phyloP scores from a whole-genome alignment of 2,888 invertebrate genomes.

The Sussaba pulchella region DNA sequence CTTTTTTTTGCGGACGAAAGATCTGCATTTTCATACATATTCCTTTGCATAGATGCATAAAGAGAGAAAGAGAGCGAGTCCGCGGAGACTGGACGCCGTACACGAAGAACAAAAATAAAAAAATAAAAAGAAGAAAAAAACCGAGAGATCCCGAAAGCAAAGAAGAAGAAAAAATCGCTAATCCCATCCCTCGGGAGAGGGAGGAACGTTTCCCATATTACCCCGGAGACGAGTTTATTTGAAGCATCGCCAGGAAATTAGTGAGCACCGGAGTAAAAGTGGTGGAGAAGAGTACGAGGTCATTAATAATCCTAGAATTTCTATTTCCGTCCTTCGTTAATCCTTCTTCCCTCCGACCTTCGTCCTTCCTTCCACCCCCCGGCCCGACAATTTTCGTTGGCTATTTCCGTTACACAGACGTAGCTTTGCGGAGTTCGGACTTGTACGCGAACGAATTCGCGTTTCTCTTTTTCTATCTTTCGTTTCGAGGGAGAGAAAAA shows the following conservation, averaged over 20 bases:
- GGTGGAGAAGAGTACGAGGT: conserved; percentile 1
- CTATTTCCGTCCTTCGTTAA: not conserved
- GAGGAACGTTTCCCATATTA: conserved; percentile 21
- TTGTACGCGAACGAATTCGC: conserved; percentile 30
- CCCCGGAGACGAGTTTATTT: conserved; percentile 32
- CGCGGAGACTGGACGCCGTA: not conserved
- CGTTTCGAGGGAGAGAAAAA: not conserved
- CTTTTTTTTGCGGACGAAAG: not conserved
- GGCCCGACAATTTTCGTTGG: conserved; percentile 38
- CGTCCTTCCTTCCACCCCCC: not conserved
- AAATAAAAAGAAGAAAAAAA: not conserved
- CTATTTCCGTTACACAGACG: conserved; percentile 13
- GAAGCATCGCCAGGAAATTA: conserved; percentile 24
- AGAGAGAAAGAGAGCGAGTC: not conserved
- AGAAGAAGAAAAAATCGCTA: conserved; percentile 6
- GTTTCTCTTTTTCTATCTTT: conserved; percentile 25
- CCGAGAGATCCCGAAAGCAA: not conserved
- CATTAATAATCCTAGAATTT: conserved; percentile 49
- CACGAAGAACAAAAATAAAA: not conserved
- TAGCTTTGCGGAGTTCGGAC: not conserved
- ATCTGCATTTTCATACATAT: conserved; percentile 24
- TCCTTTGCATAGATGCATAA: conserved; percentile 13
- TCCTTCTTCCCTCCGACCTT: not conserved
- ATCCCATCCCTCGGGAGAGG: conserved; percentile 6
- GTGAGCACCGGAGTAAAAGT: conserved; percentile 7